phyloP scores from a whole-genome alignment of 1,140 invertebrate genomes.

The Goniozus legneri region DNA sequence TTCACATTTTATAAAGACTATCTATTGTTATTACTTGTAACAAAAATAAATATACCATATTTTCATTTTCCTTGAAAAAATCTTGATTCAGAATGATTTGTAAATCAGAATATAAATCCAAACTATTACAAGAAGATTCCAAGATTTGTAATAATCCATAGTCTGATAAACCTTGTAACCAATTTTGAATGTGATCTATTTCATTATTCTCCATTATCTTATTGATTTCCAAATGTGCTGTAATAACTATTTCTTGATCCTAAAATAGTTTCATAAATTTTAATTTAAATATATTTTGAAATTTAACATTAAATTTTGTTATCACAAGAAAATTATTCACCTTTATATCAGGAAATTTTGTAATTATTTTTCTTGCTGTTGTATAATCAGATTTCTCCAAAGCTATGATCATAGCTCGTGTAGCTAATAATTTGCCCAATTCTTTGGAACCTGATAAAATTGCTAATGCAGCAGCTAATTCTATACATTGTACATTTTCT shows the following conservation, averaged over 20 bases:
- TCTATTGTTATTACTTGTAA: no score
- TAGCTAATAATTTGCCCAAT: conserved; percentile 28
- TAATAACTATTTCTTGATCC: conserved; percentile 31
- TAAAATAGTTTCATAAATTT: conserved; percentile 7
- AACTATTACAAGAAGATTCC: no score
- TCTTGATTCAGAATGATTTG: no score
- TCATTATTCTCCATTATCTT: conserved; percentile 13
- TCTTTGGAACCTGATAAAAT: conserved; percentile 25
- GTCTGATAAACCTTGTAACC: conserved; percentile 21
- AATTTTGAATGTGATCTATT: conserved; percentile 18
- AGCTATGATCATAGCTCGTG: conserved; percentile 34
- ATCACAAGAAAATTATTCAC: conserved; percentile 12
- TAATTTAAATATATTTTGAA: no score
- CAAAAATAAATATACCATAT: no score
- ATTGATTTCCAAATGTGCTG: conserved; percentile 24
- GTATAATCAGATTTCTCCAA: conserved; percentile 24
- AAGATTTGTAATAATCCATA: conserved; percentile 28
- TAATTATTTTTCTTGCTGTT: conserved; percentile 24
- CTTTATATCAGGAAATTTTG: conserved; percentile 29
- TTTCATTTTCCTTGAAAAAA: conserved; percentile 5
- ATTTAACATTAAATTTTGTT: not conserved
- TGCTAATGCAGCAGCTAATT: conserved; percentile 38
- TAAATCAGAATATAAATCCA: no score
- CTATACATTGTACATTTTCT: conserved; percentile 26
- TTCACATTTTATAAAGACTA: no score